phyloP scores from a whole-genome alignment of 2,797 vertebrate species.

The Rhabdophis nuchalis region DNA sequence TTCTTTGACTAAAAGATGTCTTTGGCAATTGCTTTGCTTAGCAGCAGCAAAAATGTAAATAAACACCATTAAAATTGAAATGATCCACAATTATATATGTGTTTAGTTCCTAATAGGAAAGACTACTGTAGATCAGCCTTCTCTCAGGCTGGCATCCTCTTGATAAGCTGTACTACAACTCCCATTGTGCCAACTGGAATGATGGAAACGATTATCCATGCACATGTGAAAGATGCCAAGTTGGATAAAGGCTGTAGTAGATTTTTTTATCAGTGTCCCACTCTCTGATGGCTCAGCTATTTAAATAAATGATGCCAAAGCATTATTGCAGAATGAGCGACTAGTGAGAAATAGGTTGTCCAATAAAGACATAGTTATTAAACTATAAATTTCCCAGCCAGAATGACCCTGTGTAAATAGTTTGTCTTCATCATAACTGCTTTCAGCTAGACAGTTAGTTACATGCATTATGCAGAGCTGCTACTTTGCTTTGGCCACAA shows the following conservation, averaged over 20 bases:
- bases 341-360: not conserved
- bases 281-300: not conserved
- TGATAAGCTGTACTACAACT: not conserved
- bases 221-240: not conserved
- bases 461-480: not conserved
- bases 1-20: not conserved
- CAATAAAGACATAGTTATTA: not conserved
- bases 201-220: not conserved
- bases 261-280: not conserved
- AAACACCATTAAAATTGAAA: not conserved
- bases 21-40: slow-evolving; percentile 34
- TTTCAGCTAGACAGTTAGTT: not conserved
- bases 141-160: not conserved
- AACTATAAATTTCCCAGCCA: not conserved
- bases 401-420: not conserved
- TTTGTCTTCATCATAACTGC: not conserved
- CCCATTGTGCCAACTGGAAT: not conserved
- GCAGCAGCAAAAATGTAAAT: slow-evolving; percentile 13
- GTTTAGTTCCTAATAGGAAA: not conserved
- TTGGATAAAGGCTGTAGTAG: not conserved
- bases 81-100: not conserved
- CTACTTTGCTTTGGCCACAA: not conserved
- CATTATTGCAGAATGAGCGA: not conserved
- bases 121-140: not conserved
- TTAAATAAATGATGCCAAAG: not conserved